These are phyloP conservation scores for Isurus oxyrinchus DNA, from an alignment of 2,113 vertebrate genomes.

Conservation along the genomic window DNA sequence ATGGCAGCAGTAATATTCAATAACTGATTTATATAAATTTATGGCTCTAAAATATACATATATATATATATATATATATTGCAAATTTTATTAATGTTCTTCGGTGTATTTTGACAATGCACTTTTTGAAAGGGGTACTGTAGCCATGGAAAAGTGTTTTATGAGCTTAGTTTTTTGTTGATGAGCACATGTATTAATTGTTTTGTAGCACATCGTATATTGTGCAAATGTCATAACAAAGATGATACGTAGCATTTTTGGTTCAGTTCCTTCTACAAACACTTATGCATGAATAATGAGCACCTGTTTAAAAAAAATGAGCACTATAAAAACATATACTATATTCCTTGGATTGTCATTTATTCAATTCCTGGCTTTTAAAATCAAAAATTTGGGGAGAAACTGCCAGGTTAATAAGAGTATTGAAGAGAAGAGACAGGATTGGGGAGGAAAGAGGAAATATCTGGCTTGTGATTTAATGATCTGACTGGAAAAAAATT, in stretches of 20 bases:
- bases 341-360: not conserved
- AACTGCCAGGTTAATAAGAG: too few relatives aligned
- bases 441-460: too few relatives aligned
- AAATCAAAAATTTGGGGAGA: not conserved
- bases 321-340: not conserved
- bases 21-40: not conserved
- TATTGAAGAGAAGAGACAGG: too few relatives aligned
- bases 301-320: not conserved
- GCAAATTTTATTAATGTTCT: not conserved
- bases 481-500: not conserved
- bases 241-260: not conserved
- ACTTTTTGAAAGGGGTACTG: not conserved
- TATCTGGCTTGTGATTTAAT: not conserved
- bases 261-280: not conserved
- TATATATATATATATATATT: not conserved
- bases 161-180: not conserved
- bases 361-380: not conserved
- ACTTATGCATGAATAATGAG: not conserved
- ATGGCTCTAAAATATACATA: not conserved
- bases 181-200: not conserved
- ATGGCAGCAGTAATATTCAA: not conserved
- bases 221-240: not conserved
- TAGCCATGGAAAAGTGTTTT: not conserved
- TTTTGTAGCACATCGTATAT: not conserved
- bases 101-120: not conserved